Base-by-base conservation (phyloP, 2,888 invertebrate species). In the Phengaris alcon region DNA sequence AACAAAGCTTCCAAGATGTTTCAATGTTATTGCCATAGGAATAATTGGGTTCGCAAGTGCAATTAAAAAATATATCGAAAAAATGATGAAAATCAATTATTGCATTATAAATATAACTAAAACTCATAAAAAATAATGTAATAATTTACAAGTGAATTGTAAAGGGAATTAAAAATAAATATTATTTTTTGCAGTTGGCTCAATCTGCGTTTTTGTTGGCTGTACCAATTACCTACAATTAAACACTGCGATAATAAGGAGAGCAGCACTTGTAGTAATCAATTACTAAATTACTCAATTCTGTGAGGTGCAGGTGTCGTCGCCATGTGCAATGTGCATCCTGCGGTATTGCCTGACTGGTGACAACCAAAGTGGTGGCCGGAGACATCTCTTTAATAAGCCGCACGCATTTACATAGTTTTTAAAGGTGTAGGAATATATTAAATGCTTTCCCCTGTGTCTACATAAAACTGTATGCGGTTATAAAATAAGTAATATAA, bases 241-340 rank as follows among this genome's bases (percentile, higher is more conserved):
- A 64, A 44, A 64, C 12, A 64, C 35, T 64, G 64, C 59, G 9
- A 44, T 35, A 64, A 64, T 64, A 35, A 22, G 68, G 35, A 35
- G 35, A n/a, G 12, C 48, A 15, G 46, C 48, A 48, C 44, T 48
- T 69, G 9, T 48, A 6, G n/a, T 46, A n/a, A 46, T 68, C 68
- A 68, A 46, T 68, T 68, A 69, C 48, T n/a, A 48, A 69, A 69
- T 69, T 48, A 48, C 69, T 69, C 48, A 69, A 69, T 69, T 69
- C 15, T 15, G 15, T 15, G 15, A n/a, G 44, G 48, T 48, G n/a
- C 48, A 69, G 46, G 69, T 64, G 64, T 64, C 35, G 35, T 3
- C 35, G 4, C 35, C 35, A 0, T 12, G 1, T 3, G 52, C 52
- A 10, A 10, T 52, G 52, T 52, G 35, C 59, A 64, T 35, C 64